Evolutionary conservation across 2,797 vertebrate species (phyloP).

Genomic region (Miichthys miiuy): DNA sequence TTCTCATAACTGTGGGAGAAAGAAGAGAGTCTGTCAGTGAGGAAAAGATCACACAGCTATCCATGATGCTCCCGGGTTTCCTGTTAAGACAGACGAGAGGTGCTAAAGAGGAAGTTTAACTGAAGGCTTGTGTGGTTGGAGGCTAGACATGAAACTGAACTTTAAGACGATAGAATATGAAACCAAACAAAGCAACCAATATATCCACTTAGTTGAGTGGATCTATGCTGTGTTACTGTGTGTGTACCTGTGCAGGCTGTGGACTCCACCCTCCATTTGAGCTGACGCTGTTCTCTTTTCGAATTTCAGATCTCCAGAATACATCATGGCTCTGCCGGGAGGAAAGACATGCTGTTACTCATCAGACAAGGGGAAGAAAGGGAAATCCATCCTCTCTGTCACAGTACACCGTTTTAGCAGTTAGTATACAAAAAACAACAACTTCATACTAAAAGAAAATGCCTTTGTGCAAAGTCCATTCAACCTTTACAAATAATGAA

Average conservation of each 20-base stretch:
- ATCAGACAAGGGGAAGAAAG: background rate
- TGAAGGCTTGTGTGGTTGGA: slow-evolving; percentile 21
- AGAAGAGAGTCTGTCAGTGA: slow-evolving; percentile 20
- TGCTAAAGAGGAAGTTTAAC: slow-evolving; percentile 56
- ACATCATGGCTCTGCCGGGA: slow-evolving; percentile 94
- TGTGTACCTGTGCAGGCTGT: slow-evolving; percentile 93
- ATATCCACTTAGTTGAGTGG: background rate
- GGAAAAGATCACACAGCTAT: slow-evolving; percentile 38
- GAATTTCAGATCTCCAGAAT: slow-evolving; percentile 97
- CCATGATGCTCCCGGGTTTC: slow-evolving; percentile 42
- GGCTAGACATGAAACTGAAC: slow-evolving; percentile 44
- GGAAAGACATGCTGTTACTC: slow-evolving; percentile 11
- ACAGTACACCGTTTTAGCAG: background rate
- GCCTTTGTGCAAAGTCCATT: background rate
- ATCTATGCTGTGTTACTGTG: background rate
- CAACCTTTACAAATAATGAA: background rate
- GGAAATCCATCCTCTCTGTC: background rate
- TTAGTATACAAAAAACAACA: background rate
- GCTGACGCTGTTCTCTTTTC: slow-evolving; percentile 96
- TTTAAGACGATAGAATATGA: slow-evolving; percentile 27
- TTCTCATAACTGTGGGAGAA: slow-evolving; percentile 91
- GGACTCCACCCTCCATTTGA: slow-evolving; percentile 96
- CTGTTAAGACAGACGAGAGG: slow-evolving; percentile 29
- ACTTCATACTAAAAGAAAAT: background rate
- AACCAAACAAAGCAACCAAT: slow-evolving; percentile 18